These are phyloP conservation scores for Acrocephalus scirpaceus DNA, from an alignment of 2,797 vertebrate species.

Conservation along the genomic window DNA sequence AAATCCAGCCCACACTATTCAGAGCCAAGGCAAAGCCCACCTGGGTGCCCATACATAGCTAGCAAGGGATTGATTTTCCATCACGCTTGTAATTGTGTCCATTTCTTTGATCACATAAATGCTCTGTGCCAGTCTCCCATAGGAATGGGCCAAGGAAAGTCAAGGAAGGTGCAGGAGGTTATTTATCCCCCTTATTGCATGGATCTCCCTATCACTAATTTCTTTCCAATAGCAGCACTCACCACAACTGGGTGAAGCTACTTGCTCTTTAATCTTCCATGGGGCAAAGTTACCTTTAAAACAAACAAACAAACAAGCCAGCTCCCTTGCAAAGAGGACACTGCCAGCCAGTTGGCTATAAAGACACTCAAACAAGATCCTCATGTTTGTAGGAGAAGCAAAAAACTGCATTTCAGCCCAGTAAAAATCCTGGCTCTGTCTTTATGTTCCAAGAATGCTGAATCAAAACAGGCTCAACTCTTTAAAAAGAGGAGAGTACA, in stretches of 20 bases:
- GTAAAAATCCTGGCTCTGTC: neutral
- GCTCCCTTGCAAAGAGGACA: neutral
- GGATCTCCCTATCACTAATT: neutral
- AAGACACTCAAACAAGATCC: constrained; percentile 18
- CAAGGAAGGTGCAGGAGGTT: neutral
- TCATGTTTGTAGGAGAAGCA: neutral
- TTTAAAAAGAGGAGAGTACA: neutral
- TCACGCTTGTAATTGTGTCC: neutral
- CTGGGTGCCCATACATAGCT: fast-evolving
- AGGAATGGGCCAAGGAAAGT: neutral
- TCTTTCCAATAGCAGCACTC: neutral
- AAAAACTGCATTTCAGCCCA: constrained; percentile 9
- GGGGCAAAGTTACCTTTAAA: constrained; percentile 1
- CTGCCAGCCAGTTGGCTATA: neutral
- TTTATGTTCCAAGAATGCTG: constrained; percentile 9
- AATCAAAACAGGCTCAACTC: constrained; percentile 28
- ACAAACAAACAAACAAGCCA: neutral
- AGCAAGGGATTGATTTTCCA: neutral
- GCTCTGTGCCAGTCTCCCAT: neutral
- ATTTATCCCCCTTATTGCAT: neutral
- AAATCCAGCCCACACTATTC: neutral
- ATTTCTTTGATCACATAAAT: neutral
- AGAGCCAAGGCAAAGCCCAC: neutral
- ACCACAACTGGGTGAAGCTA: neutral
- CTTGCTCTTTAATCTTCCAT: neutral